Evolutionary conservation across 2,888 invertebrate species (phyloP).

Genomic region (Limnephilus lunatus): DNA sequence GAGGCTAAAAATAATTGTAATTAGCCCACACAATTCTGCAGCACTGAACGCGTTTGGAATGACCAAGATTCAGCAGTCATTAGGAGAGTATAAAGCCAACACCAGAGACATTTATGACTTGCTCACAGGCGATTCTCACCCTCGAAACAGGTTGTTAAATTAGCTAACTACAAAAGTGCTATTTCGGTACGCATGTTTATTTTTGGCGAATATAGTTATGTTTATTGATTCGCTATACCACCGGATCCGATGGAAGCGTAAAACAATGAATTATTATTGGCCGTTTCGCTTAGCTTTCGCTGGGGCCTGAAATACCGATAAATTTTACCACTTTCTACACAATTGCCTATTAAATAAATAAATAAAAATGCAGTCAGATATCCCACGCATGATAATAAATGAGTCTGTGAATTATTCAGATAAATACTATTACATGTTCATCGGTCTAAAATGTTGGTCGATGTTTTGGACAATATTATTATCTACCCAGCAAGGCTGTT

Average conservation of each 20-base stretch:
- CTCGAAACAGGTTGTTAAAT: not conserved
- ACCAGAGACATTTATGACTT: slow-evolving; percentile 23
- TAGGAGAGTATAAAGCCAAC: not conserved
- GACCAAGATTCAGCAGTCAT: not conserved
- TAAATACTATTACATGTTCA: not conserved
- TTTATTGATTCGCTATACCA: not conserved
- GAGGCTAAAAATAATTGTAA: not conserved
- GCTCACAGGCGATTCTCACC: not conserved
- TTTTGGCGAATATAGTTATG: not conserved
- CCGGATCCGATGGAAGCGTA: not conserved
- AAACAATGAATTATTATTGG: not conserved
- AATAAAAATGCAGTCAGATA: not conserved
- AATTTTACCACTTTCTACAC: not conserved
- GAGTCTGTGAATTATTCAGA: not conserved
- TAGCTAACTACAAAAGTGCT: slow-evolving; percentile 18
- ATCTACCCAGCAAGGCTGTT: not conserved
- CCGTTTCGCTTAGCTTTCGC: not conserved
- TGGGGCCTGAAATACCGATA: not conserved
- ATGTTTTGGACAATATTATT: not conserved
- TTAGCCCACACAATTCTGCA: not conserved
- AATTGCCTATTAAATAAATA: not conserved
- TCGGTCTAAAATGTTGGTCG: not conserved
- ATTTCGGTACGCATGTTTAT: not conserved
- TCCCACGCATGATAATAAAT: not conserved
- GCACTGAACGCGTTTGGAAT: not conserved